Conservation (phyloP, 2,797 vertebrate species). For the Chromis chromis region DNA sequence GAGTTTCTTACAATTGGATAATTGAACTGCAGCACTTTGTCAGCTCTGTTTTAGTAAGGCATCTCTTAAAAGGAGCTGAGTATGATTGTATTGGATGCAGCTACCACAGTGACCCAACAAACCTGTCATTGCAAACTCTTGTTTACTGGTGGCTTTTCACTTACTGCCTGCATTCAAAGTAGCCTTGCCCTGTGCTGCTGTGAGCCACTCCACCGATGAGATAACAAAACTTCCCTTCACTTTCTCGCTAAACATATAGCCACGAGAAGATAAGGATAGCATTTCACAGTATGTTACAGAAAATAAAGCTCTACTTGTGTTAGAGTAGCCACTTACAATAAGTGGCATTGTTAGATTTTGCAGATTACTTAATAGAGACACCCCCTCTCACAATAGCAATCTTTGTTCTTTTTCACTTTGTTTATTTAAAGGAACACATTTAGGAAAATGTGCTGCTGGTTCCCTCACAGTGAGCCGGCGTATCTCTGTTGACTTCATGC, state of each 20-base stretch:
- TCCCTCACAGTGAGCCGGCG: background rate
- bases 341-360: background rate
- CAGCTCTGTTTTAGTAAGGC: slow-evolving; percentile 1
- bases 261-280: slow-evolving; percentile 49
- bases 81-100: slow-evolving; percentile 19
- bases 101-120: slow-evolving; percentile 10
- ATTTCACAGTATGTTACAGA: slow-evolving; percentile 5
- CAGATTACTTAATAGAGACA: background rate
- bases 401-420: slow-evolving; percentile 7
- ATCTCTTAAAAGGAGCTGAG: background rate
- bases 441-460: background rate
- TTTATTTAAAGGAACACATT: slow-evolving; percentile 3
- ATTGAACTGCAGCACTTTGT: slow-evolving; percentile 26
- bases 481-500: slow-evolving; percentile 33
- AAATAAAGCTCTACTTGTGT: slow-evolving; percentile 15
- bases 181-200: slow-evolving; percentile 12
- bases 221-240: slow-evolving; percentile 35
- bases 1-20: slow-evolving; percentile 17
- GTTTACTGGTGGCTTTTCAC: slow-evolving; percentile 18
- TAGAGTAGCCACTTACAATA: background rate
- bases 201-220: slow-evolving; percentile 20
- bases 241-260: slow-evolving; percentile 26
- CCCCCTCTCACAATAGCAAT: background rate
- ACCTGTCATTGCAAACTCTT: slow-evolving; percentile 31
- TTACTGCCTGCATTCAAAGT: slow-evolving; percentile 16